Conservation (phyloP, 2,113 vertebrate species). For the Ochotona princeps region DNA sequence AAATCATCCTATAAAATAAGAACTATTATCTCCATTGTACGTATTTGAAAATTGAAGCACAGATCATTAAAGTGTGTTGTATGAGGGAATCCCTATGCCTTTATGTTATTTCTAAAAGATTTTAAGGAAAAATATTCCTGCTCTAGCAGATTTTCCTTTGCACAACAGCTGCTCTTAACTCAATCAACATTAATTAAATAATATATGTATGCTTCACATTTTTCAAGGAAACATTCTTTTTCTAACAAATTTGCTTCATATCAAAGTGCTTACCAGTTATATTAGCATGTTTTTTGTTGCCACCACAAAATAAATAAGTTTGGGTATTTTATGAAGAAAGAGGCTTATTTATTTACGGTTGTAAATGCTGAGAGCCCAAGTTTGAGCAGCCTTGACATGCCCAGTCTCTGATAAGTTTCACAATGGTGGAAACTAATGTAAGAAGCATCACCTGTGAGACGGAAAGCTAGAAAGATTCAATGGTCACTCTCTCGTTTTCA, state of each 20-base stretch:
- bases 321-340: too few species aligned
- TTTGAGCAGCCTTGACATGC: too few species aligned
- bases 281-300: too few species aligned
- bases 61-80: not conserved
- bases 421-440: too few species aligned
- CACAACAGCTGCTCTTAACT: fast-evolving
- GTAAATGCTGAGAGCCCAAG: too few species aligned
- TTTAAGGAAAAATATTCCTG: not conserved
- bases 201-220: not conserved
- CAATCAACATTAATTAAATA: not conserved
- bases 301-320: too few species aligned
- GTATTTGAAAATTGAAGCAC: not conserved
- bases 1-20: not conserved
- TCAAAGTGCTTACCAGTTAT: not conserved
- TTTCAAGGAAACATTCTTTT: conserved; percentile 31
- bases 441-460: too few species aligned
- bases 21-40: not conserved
- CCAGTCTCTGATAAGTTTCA: too few species aligned
- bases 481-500: too few species aligned
- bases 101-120: not conserved
- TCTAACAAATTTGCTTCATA: not conserved
- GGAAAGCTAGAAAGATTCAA: too few species aligned
- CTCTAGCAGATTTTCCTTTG: not conserved
- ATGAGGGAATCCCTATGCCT: not conserved
- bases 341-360: too few species aligned